phyloP scores from a whole-genome alignment of 2,113 vertebrate genomes.

The Alaudala cheleensis region DNA sequence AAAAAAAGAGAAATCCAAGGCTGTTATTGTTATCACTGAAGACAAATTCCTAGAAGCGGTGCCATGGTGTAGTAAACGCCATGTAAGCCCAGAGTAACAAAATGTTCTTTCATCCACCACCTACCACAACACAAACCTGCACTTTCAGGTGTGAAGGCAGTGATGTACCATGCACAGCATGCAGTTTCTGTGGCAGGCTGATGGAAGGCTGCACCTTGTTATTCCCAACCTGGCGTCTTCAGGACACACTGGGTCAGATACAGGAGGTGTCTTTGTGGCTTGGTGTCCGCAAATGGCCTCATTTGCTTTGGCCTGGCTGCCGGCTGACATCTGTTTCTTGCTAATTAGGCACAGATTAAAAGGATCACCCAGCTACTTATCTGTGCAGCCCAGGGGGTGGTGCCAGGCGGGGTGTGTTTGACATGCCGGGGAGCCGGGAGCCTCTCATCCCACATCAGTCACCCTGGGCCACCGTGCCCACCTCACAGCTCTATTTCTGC shows the following conservation, averaged over 20 bases:
- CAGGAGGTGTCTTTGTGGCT: constrained; percentile 12
- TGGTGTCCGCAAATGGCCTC: neutral
- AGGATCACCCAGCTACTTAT: constrained; percentile 8
- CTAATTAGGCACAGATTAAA: neutral
- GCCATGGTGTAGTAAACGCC: neutral
- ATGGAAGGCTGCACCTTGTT: neutral
- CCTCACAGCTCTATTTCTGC: constrained; percentile 35
- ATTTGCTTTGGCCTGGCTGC: neutral
- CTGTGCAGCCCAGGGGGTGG: neutral
- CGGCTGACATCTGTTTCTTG: neutral
- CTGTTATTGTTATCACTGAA: constrained; percentile 5
- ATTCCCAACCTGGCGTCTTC: neutral
- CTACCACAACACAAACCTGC: neutral
- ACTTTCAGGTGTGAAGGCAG: neutral
- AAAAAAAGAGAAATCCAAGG: neutral
- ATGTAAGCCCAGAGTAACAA: neutral
- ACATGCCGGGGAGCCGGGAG: neutral
- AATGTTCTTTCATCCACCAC: neutral
- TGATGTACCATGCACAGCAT: rapidly evolving
- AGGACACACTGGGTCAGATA: neutral
- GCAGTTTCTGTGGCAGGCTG: neutral
- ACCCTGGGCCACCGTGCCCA: neutral
- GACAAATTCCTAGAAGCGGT: neutral
- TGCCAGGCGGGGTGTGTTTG: neutral
- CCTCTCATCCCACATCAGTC: neutral